phyloP scores from a whole-genome alignment of 2,888 invertebrate species.

The Galerucella pusilla region DNA sequence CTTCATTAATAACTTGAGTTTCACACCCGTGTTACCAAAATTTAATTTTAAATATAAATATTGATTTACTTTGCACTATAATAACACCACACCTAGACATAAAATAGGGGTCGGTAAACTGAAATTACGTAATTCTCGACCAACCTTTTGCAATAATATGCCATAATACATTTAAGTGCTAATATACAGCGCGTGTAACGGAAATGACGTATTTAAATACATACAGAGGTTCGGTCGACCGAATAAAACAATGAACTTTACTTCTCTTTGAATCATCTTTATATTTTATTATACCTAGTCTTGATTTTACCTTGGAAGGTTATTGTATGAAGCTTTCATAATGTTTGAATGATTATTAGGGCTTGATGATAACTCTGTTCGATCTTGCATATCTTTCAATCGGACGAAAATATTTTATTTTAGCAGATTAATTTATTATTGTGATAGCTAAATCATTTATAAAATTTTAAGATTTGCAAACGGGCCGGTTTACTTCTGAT shows the following conservation, averaged over 20 bases:
- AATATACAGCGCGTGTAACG: constrained; percentile 15
- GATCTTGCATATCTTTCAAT: too few species aligned
- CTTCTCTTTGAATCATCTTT: not conserved
- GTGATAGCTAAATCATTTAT: too few species aligned
- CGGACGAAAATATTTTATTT: too few species aligned
- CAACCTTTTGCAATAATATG: constrained; percentile 8
- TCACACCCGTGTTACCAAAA: too few species aligned
- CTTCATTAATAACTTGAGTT: too few species aligned
- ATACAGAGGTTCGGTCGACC: constrained; percentile 8
- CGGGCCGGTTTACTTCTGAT: too few species aligned
- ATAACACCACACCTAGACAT: not conserved
- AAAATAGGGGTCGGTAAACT: constrained; percentile 14
- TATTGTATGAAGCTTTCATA: too few species aligned
- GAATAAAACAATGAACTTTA: constrained; percentile 14
- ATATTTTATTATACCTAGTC: not conserved
- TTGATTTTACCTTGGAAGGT: not conserved
- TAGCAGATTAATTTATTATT: too few species aligned
- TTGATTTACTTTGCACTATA: not conserved
- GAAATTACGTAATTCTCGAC: constrained; percentile 10
- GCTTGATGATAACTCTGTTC: too few species aligned
- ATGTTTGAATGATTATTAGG: too few species aligned
- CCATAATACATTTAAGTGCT: constrained; percentile 7
- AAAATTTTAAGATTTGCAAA: too few species aligned
- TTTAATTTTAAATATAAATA: not conserved
- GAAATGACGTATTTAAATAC: not conserved